Conservation (phyloP, 2,113 vertebrate genomes). For the Climacteris rufus region DNA sequence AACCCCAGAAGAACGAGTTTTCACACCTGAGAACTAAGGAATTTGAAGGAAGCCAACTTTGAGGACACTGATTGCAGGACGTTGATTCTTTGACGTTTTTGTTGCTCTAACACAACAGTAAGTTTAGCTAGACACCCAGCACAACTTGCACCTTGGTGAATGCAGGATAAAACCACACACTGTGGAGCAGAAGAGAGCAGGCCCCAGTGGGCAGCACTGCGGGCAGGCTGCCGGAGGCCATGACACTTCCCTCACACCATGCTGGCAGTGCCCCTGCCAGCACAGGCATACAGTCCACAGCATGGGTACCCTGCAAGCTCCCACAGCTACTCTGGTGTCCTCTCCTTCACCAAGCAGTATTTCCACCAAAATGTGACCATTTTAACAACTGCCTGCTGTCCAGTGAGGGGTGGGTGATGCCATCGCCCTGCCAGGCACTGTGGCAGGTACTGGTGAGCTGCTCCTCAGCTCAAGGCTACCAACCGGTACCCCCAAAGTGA, state of each 20-base stretch:
- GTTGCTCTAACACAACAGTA: background rate
- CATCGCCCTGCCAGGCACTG: rapidly evolving
- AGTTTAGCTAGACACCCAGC: background rate
- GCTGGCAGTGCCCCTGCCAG: background rate
- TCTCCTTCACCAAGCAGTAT: no score
- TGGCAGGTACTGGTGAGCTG: background rate
- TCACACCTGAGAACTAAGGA: background rate
- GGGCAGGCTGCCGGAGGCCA: background rate
- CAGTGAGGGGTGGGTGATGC: rapidly evolving
- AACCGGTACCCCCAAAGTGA: background rate
- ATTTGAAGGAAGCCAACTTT: background rate
- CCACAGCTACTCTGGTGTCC: rapidly evolving
- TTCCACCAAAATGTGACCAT: background rate
- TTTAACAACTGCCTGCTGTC: rapidly evolving
- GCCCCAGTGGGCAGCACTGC: rapidly evolving
- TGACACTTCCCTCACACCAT: rapidly evolving
- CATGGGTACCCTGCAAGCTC: background rate
- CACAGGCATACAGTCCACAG: rapidly evolving
- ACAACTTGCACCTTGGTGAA: background rate
- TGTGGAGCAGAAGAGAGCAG: background rate
- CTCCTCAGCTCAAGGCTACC: background rate
- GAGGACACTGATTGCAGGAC: background rate
- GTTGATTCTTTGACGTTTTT: background rate
- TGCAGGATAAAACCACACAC: rapidly evolving
- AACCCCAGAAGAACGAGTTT: background rate